These are phyloP conservation scores for Platyscapa corneri DNA, from an alignment of 1,140 invertebrate genomes.

Conservation along the genomic window DNA sequence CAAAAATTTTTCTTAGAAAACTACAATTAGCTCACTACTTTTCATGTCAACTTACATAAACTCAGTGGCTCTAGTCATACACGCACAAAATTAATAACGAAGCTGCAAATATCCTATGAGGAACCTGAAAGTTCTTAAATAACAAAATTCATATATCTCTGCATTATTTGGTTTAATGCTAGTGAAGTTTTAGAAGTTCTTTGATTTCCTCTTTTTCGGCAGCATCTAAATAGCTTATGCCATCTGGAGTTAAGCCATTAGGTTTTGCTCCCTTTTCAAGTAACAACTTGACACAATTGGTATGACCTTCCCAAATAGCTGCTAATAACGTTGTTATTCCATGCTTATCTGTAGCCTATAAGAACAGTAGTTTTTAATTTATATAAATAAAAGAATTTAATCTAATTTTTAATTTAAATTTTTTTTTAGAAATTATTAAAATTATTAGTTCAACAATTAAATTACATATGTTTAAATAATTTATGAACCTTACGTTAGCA, in stretches of 20 bases:
- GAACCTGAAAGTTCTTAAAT: conserved; percentile 71
- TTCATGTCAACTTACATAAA: conserved; percentile 57
- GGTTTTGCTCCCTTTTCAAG: conserved; percentile 91
- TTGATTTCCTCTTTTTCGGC: conserved; percentile 96
- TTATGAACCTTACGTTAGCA: conserved; percentile 90
- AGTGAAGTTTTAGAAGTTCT: conserved; percentile 77
- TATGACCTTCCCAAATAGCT: conserved; percentile 97
- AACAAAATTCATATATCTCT: conserved; percentile 64
- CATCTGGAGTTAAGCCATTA: conserved; percentile 89
- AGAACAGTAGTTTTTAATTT: background rate
- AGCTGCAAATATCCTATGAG: conserved; percentile 67
- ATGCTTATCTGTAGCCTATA: conserved; percentile 91
- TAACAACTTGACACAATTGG: conserved; percentile 90
- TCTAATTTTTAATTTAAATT: too few species aligned
- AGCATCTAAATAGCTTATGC: conserved; percentile 88
- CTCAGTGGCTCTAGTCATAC: conserved; percentile 55
- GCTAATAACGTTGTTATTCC: conserved; percentile 93
- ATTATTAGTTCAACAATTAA: too few species aligned
- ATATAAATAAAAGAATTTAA: too few species aligned
- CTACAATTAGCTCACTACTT: conserved; percentile 45
- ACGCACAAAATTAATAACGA: conserved; percentile 67
- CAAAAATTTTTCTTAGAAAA: conserved; percentile 54
- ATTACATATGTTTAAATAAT: background rate
- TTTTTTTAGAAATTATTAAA: too few species aligned
- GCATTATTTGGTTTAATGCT: conserved; percentile 65